Base-by-base conservation (phyloP, 2,113 vertebrate genomes). In the Sapayoa aenigma region DNA sequence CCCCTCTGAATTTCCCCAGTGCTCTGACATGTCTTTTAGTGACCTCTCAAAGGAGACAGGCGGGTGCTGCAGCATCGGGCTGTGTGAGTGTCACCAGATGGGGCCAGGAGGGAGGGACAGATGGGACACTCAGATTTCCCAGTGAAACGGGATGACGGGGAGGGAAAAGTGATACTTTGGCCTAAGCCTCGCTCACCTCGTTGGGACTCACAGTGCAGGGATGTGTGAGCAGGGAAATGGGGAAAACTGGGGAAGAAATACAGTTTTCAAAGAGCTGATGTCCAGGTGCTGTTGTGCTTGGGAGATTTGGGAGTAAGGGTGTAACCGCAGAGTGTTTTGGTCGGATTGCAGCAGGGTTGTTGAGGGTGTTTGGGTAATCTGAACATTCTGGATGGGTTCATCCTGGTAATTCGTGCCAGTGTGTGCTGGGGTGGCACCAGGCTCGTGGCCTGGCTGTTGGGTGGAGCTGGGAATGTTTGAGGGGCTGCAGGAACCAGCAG, bases 231-330 rank as follows among this genome's bases (percentile, higher is more conserved):
- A 28, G 60, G 65, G 66, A 41, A 56, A 28, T 1, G 3, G 63
- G 65, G 35, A 50, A 35, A 53, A 63, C 0, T 0, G 24, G 35
- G 52, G 47, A 35, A 58, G 41, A 79, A 78, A 31, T 2, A 0
- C 6, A 63, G 80, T 24, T 62, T 60, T 14, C 13, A 13, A 28
- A n/a, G 87, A 67, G 35, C 39, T 59, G 76, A 7, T 24, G 13
- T 8, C 3, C 0, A 0, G 24, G 21, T 35, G 4, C 1, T 1
- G 37, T 42, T 1, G 12, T 0, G 4, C 33, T 66, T 2, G 10
- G 66, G 68, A 52, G 67, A 5, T 28, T 11, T 60, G 23, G 20
- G 62, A 50, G 4, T 27, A 1, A 2, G 4, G 3, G 19, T 9
- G 39, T 9, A 1, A 3, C 33, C n/a, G 49, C 39, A 4, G 60